Evolutionary conservation across 2,113 vertebrate genomes (phyloP), one percentile per base, ranked within the genome.

Genomic region (Craseonycteris thonglongyai): DNA sequence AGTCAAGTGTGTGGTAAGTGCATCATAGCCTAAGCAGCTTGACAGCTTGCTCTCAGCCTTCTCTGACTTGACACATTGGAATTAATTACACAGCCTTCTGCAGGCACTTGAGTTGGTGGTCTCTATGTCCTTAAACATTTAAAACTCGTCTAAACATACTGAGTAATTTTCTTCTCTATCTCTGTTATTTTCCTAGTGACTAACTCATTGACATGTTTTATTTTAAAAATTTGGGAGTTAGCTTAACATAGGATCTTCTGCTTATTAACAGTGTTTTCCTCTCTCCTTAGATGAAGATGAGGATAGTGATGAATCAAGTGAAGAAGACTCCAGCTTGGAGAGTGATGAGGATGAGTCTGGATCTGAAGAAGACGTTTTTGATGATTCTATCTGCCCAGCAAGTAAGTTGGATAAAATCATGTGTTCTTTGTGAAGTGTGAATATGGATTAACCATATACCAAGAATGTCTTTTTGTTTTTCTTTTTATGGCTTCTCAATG

Each of bases 381-480:
- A 99, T 80, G 98, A 98, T 88, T 98, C 95, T 0, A 89, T 99
- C 93, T 99, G 99, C 90, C 99, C 99, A 45, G 84, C 97, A 35
- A 98, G 99, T 99, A 96, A 96, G 97, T 96, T 45, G 91, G 42
- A 12, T 38, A 72, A 84, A 90, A 33, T 24, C 15, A 0, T 1
- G 13, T 51, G 56, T 40, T 81, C 30, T 63, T 47, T 80, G 18
- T 59, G 51, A 56, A 40, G 9, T 76, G 51, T 72, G 15, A n/a
- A 10, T 4, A 9, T 38, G n/a, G 54, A 38, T 21, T 58, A 45
- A 33, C 42, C n/a, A 16, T 45, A 63, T 45, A 63, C 14, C 33
- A 22, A 82, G 45, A 40, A 69, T 35, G 1, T 12, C 6, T 0
- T 21, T 33, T 81, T 83, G 35, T 14, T 24, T 75, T 78, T 33